Conservation (phyloP, 2,797 vertebrate genomes). For the Myripristis jacobus region DNA sequence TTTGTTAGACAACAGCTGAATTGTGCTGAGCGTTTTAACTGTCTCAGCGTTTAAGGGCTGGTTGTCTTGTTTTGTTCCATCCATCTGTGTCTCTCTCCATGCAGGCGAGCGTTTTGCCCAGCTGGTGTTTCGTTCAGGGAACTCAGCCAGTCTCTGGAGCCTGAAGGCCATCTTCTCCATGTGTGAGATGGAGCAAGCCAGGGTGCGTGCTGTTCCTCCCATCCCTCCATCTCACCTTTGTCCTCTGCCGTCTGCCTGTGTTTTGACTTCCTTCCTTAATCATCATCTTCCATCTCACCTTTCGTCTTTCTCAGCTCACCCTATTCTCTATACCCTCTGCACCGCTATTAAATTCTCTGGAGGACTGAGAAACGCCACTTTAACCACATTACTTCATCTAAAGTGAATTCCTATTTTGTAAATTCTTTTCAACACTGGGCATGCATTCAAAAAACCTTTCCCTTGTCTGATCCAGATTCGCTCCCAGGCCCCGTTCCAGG, state of each 20-base stretch:
- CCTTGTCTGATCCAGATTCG: slow-evolving; percentile 86
- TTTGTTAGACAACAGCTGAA: background rate
- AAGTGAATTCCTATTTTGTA: slow-evolving; percentile 27
- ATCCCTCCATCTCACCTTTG: slow-evolving; percentile 18
- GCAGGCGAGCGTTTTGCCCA: slow-evolving; percentile 89
- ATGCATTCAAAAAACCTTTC: slow-evolving; percentile 45
- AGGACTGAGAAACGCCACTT: slow-evolving; percentile 15
- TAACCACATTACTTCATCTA: slow-evolving; percentile 8
- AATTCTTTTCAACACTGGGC: slow-evolving; percentile 44
- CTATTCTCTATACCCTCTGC: background rate
- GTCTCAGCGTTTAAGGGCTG: slow-evolving; percentile 31
- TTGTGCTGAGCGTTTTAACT: slow-evolving; percentile 7
- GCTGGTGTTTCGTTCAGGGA: slow-evolving; percentile 97
- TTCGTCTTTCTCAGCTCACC: background rate
- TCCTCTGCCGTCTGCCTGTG: background rate
- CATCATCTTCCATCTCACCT: slow-evolving; percentile 19
- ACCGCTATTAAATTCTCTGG: slow-evolving; percentile 5
- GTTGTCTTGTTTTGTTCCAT: slow-evolving; percentile 41
- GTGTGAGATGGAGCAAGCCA: slow-evolving; percentile 96
- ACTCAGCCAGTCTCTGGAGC: slow-evolving; percentile 97
- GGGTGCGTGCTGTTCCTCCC: slow-evolving; percentile 82
- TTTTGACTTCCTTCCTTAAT: slow-evolving; percentile 12
- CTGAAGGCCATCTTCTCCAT: slow-evolving; percentile 95
- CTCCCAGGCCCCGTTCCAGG: slow-evolving; percentile 89
- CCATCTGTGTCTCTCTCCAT: slow-evolving; percentile 51